A percentile compares a stretch with the other conserved stretches of the same genome.
Evolutionary conservation across 2,888 invertebrate species (phyloP).

Genomic region (Heliconius erato): DNA sequence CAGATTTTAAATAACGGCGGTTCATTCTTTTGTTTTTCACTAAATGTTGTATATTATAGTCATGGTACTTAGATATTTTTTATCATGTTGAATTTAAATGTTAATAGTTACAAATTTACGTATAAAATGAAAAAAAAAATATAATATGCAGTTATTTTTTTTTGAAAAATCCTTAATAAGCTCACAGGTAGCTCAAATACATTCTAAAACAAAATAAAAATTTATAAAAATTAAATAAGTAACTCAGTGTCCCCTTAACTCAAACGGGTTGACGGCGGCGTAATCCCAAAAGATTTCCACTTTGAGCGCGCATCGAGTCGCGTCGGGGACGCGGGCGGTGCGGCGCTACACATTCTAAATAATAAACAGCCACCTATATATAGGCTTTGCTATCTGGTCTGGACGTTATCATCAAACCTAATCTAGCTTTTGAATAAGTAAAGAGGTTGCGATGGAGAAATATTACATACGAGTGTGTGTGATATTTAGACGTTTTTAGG

Average conservation of each 20-base stretch:
- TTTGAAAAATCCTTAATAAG: not conserved
- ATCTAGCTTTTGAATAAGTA: conserved; percentile 26
- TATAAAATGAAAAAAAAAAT: too few relatives aligned
- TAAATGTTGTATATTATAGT: not conserved
- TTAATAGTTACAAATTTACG: too few relatives aligned
- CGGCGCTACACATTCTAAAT: conserved; percentile 85
- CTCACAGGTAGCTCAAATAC: not conserved
- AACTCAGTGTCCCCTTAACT: conserved; percentile 60
- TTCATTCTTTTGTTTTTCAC: not conserved
- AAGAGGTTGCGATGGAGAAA: not conserved
- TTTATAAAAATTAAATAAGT: not conserved
- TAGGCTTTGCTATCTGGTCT: conserved; percentile 35
- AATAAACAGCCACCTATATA: conserved; percentile 78
- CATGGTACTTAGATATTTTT: not conserved
- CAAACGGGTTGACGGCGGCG: conserved; percentile 76
- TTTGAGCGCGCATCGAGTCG: conserved; percentile 85
- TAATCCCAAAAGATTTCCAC: conserved; percentile 87
- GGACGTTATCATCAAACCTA: conserved; percentile 36
- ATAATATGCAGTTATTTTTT: too few relatives aligned
- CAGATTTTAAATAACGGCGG: too few relatives aligned
- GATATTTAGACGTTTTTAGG: not conserved
- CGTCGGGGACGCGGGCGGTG: conserved; percentile 67
- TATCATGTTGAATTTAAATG: not conserved
- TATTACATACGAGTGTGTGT: not conserved
- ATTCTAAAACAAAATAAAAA: not conserved